A percentile compares a stretch with the other conserved stretches of the same genome.
Evolutionary conservation across 2,888 invertebrate species (phyloP).

Genomic region (Terebella lapidaria): DNA sequence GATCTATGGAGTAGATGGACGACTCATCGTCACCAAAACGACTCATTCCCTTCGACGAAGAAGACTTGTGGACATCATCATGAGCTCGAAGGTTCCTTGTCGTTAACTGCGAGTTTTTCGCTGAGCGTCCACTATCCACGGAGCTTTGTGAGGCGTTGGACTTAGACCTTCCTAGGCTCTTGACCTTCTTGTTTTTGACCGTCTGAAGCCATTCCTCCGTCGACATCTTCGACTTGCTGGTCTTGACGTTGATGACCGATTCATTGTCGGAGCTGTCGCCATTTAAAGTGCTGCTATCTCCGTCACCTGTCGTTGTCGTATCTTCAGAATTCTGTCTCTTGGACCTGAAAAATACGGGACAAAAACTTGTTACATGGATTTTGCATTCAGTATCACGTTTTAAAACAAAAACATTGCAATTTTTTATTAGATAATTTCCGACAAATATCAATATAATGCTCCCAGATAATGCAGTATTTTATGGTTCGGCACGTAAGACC

Average conservation of each 20-base stretch:
- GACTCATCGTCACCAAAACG: constrained; percentile 49
- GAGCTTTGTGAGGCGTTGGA: background rate
- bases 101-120: constrained; percentile 6
- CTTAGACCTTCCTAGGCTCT: background rate
- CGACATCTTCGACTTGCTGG: background rate
- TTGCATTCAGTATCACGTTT: too few species aligned
- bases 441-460: too few species aligned
- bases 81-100: constrained; percentile 13
- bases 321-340: background rate
- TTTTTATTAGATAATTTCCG: too few species aligned
- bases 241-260: background rate
- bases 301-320: background rate
- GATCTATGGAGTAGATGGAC: constrained; percentile 91
- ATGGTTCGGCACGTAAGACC: too few species aligned
- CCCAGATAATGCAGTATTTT: too few species aligned
- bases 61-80: constrained; percentile 11
- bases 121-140: background rate
- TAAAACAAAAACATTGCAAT: too few species aligned
- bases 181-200: background rate
- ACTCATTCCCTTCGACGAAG: background rate
- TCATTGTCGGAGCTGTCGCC: constrained; percentile 4
- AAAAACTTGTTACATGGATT: background rate
- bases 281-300: constrained; percentile 4
- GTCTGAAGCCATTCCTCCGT: background rate
- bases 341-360: background rate